Base-by-base conservation (phyloP, 1,140 invertebrate genomes). In the Chironomus tepperi region DNA sequence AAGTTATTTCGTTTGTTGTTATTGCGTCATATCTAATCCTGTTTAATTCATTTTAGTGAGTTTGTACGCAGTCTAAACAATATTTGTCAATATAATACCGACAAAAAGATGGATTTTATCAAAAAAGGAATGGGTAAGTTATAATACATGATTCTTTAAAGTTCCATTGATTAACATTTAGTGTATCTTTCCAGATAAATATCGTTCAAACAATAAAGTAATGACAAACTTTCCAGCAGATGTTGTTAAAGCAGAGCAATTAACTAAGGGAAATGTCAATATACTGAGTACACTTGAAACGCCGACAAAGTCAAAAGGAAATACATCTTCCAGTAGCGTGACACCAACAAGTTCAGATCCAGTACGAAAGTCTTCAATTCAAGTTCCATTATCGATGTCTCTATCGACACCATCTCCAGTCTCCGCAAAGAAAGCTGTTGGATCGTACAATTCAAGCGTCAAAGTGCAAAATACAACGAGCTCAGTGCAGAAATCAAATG, bases 161-260 rank as follows among this genome's bases (percentile, higher is more conserved):
- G n/a, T 34, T 34, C 24, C 24, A 72, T 9, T n/a, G n/a, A n/a
- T n/a, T n/a, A n/a, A n/a, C n/a, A n/a, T n/a, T n/a, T n/a, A n/a
- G n/a, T n/a, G n/a, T n/a, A 77, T 77, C 74, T 78, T 82, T 81
- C 15, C 77, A 88, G 88, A 87, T 77, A 84, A 86, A 79, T 85
- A 81, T 77, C 83, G 89, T 77, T 84, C 84, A 2, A 90, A 88
- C 79, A 83, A 84, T 76, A 85, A 86, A 73, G 86, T 85, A 75
- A 91, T 92, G 89, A 86, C 88, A 43, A 90, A 91, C 79, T 93
- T 93, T 83, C 90, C 90, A 0, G 85, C 85, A 72, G 90, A 92
- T 82, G 86, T 93, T 3, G 84, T 86, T 64, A 86, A 81, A 70
- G 91, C 91, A 5, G 90, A 93, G 80, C 86, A 84, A 72, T 81